Conservation (phyloP, 2,113 vertebrate genomes). For the Uropsilus gracilis region DNA sequence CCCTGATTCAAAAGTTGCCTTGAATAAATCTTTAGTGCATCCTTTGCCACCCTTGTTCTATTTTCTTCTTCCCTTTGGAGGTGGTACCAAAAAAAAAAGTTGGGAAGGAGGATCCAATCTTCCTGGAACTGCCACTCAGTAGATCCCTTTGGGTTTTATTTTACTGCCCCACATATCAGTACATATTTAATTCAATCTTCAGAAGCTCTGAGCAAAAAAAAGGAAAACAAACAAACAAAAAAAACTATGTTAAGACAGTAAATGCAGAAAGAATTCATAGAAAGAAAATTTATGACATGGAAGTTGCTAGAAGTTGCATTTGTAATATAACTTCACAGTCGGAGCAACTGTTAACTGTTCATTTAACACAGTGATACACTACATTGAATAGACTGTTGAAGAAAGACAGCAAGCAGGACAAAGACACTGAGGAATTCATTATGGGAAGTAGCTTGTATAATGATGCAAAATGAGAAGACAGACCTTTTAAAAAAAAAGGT, state of each 20-base stretch:
- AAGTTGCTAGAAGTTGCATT: not conserved
- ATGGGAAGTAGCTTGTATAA: not conserved
- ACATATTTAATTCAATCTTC: slow-evolving; percentile 5
- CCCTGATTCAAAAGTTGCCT: not conserved
- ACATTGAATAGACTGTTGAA: not conserved
- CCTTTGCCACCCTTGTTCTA: not conserved
- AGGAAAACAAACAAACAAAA: no score
- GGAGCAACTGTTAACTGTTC: not conserved
- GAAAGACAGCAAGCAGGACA: not conserved
- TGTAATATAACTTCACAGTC: not conserved
- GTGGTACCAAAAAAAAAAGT: not conserved
- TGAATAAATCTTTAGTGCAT: not conserved
- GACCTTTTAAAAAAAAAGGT: not conserved
- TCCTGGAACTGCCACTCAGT: not conserved
- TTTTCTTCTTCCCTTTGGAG: not conserved
- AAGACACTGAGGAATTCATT: not conserved
- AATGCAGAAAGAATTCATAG: slow-evolving; percentile 1
- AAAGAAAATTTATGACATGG: slow-evolving; percentile 7
- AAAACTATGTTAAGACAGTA: not conserved
- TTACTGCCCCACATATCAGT: not conserved
- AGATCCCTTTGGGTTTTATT: not conserved
- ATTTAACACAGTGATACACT: not conserved
- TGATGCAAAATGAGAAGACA: slow-evolving; percentile 26
- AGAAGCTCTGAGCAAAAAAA: not conserved
- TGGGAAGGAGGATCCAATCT: not conserved